Evolutionary conservation across 2,113 vertebrate species (phyloP), one percentile per base, ranked within the genome.

Genomic region (Dicaeum eximium): DNA sequence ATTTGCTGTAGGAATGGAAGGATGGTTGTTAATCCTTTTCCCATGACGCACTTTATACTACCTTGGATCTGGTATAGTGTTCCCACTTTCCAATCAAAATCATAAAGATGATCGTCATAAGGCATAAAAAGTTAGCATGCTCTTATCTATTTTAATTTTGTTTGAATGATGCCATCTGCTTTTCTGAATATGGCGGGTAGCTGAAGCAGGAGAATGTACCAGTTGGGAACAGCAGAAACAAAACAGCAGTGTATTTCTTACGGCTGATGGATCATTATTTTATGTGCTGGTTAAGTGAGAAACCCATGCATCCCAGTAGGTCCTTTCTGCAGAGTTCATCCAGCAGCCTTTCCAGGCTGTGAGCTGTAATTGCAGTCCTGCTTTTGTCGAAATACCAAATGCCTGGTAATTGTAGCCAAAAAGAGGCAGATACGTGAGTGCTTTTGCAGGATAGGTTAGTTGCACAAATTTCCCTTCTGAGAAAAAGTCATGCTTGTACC

Each of bases 111-210:
- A 82, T 96, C 8, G 2, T 91, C 81, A 45, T 51, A 90, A 90
- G 44, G 45, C 78, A 80, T 95, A 77, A 88, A 96, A 91, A 82
- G 30, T 95, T 95, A 95, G 62, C 87, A 25, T 65, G 35, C 74
- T 78, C 40, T 86, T 92, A 78, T 58, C 92, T 95, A 35, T 94
- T 93, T 95, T 91, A 86, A 91, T 94, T 96, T 93, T 80, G 58
- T 80, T 90, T 94, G 92, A 93, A 90, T 86, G 81, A 71, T 95
- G 87, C 87, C 95, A 95, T 93, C 94, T 96, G 85, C 81, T 94
- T 96, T 95, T 70, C 89, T 70, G 71, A 86, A 38, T 80, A 48
- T 54, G 80, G 74, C 1, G 1, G 79, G 56, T 80, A 74, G 38
- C 60, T 93, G 85, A 67, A 91, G 84, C 40, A 79, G 62, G 78